phyloP scores from a whole-genome alignment of 2,888 invertebrate species.

The Ramazzottius varieornatus region DNA sequence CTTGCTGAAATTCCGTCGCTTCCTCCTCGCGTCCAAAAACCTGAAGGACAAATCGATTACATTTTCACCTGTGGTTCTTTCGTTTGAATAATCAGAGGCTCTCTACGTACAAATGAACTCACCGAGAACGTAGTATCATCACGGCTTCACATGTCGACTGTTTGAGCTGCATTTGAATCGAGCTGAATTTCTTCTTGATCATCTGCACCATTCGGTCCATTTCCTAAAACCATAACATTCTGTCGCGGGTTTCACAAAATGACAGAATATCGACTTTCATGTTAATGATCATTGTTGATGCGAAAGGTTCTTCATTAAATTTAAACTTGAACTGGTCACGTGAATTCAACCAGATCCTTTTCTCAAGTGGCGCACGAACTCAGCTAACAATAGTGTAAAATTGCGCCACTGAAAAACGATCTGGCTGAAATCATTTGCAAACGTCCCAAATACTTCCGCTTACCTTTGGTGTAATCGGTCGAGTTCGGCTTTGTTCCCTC shows the following conservation, averaged over 20 bases:
- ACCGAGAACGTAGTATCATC: slow-evolving; percentile 71
- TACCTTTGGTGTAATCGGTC: slow-evolving; percentile 74
- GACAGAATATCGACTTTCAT: not conserved
- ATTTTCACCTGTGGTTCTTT: no score
- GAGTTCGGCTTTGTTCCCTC: slow-evolving; percentile 78
- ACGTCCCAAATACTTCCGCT: no score
- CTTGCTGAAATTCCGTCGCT: slow-evolving; percentile 95
- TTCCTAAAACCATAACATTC: slow-evolving; percentile 31
- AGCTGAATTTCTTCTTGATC: slow-evolving; percentile 90
- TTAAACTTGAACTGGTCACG: no score
- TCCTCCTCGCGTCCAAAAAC: slow-evolving; percentile 42
- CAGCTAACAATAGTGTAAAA: no score
- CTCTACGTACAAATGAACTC: no score
- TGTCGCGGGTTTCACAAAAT: no score
- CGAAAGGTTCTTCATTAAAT: not conserved
- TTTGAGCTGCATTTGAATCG: slow-evolving; percentile 78
- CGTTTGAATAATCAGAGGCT: no score
- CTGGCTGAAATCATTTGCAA: no score
- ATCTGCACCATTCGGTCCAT: slow-evolving; percentile 98
- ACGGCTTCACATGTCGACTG: slow-evolving; percentile 98
- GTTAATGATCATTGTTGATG: not conserved
- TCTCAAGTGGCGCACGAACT: no score
- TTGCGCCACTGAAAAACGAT: no score
- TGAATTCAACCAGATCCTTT: no score
- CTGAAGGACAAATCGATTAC: no score